phyloP scores from a whole-genome alignment of 92 coral and sea anemone species.

The Pocillopora meandrina region DNA sequence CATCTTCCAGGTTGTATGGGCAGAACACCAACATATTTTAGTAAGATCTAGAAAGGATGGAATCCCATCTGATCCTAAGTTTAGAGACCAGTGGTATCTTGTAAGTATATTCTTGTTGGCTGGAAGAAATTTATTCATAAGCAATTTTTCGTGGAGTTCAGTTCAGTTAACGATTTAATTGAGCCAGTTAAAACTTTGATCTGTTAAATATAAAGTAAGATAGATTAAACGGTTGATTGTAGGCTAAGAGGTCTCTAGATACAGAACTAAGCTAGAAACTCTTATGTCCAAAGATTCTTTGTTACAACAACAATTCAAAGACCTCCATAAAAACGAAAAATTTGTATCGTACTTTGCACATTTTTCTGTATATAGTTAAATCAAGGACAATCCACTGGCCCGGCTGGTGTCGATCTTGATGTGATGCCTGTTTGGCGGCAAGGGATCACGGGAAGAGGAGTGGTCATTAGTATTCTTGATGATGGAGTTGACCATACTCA shows the following conservation, averaged over 20 bases:
- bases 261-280: no score
- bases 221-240: no score
- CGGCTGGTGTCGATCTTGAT: conserved; percentile 94
- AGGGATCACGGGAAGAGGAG: conserved; percentile 96
- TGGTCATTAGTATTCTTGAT: conserved; percentile 94
- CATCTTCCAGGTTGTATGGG: conserved; percentile 84
- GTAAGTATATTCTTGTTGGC: conserved; percentile 50
- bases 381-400: conserved; percentile 98
- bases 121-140: neutral
- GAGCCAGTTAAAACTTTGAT: no score
- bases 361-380: conserved; percentile 61
- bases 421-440: conserved; percentile 92
- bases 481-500: conserved; percentile 99
- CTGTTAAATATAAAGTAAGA: no score
- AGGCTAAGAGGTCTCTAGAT: no score
- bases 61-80: conserved; percentile 89
- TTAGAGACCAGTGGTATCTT: conserved; percentile 96
- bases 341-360: neutral
- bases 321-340: no score
- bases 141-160: no score
- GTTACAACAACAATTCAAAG: no score
- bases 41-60: conserved; percentile 84
- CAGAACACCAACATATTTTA: conserved; percentile 91
- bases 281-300: no score
- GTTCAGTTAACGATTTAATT: no score